Evolutionary conservation across 2,888 invertebrate species (phyloP), one percentile per base, ranked within the genome.

Genomic region (Drosophila incognita): DNA sequence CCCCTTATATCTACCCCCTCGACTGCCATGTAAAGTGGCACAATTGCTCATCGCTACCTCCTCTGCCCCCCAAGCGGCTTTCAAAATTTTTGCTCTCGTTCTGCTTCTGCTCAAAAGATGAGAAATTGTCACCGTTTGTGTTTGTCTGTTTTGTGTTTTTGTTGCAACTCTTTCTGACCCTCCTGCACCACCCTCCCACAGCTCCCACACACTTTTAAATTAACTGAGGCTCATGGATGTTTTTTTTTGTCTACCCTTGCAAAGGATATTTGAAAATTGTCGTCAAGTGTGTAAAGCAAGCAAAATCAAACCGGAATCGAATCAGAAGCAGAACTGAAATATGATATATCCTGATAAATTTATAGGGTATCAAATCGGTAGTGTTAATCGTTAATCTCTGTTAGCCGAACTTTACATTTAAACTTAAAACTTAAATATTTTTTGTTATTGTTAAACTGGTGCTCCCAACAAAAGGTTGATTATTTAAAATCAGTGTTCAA

Each of bases 51-150:
- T 80, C 85, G 82, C 59, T 52, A 62, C 66, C 35, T 35, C 33
- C 65, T 29, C 18, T 38, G 15, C 13, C 27, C 27, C 54, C 13
- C n/a, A 8, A 24, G 15, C 46, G 21, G 15, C 18, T 15, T 24
- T 36, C 24, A 10, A 21, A 21, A 24, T 15, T 21, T 21, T 11
- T 18, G 24, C 53, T n/a, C 69, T 54, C 46, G 51, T 42, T 54
- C 60, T 74, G 31, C 15, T 48, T 70, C 61, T 27, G 48, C 69
- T 73, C 70, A 29, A 64, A 74, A 79, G 77, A 81, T 85, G 82
- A 76, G 79, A 82, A 87, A 88, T 88, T 88, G 87, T 81, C 83
- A 69, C 79, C 74, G 77, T 82, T 82, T 87, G 85, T 79, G 10
- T 33, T 33, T 80, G 82, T 21, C 86, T 74, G 82, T 64, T 79